Percentiles rank a stretch among this genome's conserved stretches.
These are phyloP conservation scores for Diorhabda sublineata DNA, from an alignment of 1,140 invertebrate genomes.

Conservation along the genomic window DNA sequence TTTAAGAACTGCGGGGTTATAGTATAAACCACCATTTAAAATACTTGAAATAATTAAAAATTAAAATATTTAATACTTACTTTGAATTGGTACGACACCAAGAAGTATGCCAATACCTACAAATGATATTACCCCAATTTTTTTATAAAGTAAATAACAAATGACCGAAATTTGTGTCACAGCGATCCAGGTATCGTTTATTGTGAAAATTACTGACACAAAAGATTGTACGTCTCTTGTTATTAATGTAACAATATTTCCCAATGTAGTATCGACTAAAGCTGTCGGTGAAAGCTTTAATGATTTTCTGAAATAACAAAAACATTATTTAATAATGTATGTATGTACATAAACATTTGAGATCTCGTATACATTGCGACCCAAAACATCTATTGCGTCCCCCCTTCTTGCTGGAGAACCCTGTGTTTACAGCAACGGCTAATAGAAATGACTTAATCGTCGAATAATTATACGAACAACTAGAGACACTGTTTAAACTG, in stretches of 20 bases:
- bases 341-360: neutral
- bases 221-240: conserved; percentile 82
- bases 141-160: conserved; percentile 69
- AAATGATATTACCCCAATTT: conserved; percentile 69
- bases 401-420: neutral
- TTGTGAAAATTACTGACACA: conserved; percentile 62
- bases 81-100: conserved; percentile 45
- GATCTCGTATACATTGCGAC: neutral
- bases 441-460: no score
- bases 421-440: neutral
- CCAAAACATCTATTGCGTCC: neutral
- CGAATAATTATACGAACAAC: no score
- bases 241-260: conserved; percentile 79
- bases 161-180: conserved; percentile 73
- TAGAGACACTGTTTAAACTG: neutral
- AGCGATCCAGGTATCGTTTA: conserved; percentile 76
- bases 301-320: conserved; percentile 57
- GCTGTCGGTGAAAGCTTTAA: conserved; percentile 66
- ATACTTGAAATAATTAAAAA: neutral
- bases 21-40: neutral
- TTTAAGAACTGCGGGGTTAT: neutral
- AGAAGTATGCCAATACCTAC: conserved; percentile 77
- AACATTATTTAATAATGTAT: neutral
- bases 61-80: conserved; percentile 1
- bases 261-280: conserved; percentile 73